Evolutionary conservation across 2,797 vertebrate species (phyloP), one percentile per base, ranked within the genome.

Genomic region (Enteromius paludinosus): DNA sequence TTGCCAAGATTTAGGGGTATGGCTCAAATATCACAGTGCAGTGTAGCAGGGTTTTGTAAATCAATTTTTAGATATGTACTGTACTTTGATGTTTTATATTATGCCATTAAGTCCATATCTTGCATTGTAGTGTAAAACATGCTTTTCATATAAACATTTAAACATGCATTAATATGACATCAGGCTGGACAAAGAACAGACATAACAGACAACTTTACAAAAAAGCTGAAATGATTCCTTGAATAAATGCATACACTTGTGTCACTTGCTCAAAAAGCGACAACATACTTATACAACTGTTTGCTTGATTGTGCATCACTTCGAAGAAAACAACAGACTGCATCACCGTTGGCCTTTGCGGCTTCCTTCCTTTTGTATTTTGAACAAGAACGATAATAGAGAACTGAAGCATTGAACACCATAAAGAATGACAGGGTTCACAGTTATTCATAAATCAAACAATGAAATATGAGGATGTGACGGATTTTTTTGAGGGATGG

Each of bases 321-420:
- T 30, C 11, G 12, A 43, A 59, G n/a, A 59, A 59, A 59, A 59
- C 54, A 59, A 25, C 54, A 25, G 11, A 59, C n/a, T 56, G 17
- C 47, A 52, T 52, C 17, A 52, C 47, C 18, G 47, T 52, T 76
- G 5, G 28, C 5, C 43, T 77, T 45, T 62, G 25, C 25, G 18
- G 28, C 28, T 78, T 78, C 75, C 43, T 45, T 64, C 49, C 61
- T 65, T 52, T 52, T 78, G 64, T 49, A 47, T 68, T 68, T 25
- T 54, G 15, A 12, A 18, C 30, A 25, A 49, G 12, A 54, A 66
- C 23, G 76, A n/a, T 35, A 65, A 78, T 35, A 15, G 14, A 54
- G 38, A 54, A 38, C 62, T 38, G 54, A 49, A n/a, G 30, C 61
- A 65, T 23, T 78, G 20, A 33, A 33, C n/a, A 59, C 20, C 15